These are phyloP conservation scores for Drosophila oshimai DNA, from an alignment of 1,140 invertebrate species.

Conservation along the genomic window DNA sequence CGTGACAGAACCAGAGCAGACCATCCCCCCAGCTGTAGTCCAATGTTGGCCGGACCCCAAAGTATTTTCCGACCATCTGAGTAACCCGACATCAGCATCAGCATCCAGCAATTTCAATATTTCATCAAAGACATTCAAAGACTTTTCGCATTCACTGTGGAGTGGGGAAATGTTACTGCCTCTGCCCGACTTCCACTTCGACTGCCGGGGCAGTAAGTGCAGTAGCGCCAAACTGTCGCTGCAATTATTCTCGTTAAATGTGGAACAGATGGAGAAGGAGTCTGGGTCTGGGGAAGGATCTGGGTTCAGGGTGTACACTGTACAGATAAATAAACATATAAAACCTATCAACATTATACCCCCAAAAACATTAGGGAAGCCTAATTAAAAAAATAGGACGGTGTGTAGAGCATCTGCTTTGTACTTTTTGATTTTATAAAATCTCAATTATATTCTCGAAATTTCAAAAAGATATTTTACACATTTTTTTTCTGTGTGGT, in stretches of 20 bases:
- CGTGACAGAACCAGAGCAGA: constrained; percentile 38
- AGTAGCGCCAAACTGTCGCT: constrained; percentile 74
- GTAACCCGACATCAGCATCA: constrained; percentile 47
- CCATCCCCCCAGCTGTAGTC: constrained; percentile 27
- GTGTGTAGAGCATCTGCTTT: too few species aligned
- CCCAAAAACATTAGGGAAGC: too few species aligned
- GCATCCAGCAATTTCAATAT: constrained; percentile 75
- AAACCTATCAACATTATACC: too few species aligned
- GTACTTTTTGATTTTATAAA: too few species aligned
- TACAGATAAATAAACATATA: too few species aligned
- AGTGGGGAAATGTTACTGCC: constrained; percentile 26
- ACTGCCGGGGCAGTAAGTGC: constrained; percentile 60
- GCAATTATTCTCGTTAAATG: constrained; percentile 80
- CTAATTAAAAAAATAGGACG: too few species aligned
- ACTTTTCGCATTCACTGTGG: neutral
- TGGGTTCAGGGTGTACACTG: neutral
- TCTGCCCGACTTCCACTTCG: neutral
- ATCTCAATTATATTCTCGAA: too few species aligned
- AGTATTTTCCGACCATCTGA: constrained; percentile 28
- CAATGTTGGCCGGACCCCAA: constrained; percentile 51
- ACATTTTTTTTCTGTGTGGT: too few species aligned
- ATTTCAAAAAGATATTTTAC: too few species aligned
- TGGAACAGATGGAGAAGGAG: constrained; percentile 39
- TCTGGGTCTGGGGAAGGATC: too few species aligned
- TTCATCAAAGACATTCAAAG: constrained; percentile 79